Percentiles rank a stretch among this genome's conserved stretches.
These are phyloP conservation scores for Opisthocomus hoazin DNA, from an alignment of 2,113 vertebrate genomes.

Conservation along the genomic window DNA sequence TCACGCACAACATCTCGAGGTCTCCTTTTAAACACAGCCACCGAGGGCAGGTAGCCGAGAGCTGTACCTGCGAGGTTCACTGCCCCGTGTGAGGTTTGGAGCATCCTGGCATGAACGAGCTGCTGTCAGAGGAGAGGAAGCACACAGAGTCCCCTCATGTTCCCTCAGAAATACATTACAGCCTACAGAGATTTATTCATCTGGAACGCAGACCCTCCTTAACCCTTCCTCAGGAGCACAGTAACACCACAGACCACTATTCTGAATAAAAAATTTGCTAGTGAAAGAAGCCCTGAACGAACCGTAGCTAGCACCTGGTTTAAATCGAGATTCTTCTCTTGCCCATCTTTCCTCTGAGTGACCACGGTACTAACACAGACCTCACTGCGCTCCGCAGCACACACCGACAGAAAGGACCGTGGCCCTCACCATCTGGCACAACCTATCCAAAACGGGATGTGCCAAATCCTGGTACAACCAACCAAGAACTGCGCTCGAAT, in stretches of 20 bases:
- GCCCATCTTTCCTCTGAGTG: accelerated
- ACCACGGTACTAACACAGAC: background rate
- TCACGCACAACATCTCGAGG: accelerated
- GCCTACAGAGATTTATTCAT: background rate
- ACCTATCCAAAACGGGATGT: background rate
- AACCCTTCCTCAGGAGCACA: background rate
- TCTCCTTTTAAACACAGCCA: background rate
- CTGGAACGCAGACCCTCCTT: background rate
- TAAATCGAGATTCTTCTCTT: background rate
- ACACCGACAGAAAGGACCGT: background rate
- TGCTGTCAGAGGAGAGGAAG: background rate
- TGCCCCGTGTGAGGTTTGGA: background rate
- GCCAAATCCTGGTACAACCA: background rate
- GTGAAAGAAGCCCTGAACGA: background rate
- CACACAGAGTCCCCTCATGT: accelerated
- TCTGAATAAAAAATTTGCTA: background rate
- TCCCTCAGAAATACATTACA: accelerated
- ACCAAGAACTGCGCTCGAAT: background rate
- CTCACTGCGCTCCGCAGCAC: background rate
- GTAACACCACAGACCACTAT: background rate
- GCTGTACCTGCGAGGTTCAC: background rate
- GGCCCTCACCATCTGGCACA: too few species aligned
- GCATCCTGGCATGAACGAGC: background rate
- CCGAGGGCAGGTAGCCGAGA: background rate
- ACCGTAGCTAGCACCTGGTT: background rate